Evolutionary conservation across 2,113 vertebrate species (phyloP).

Genomic region (Ifrita kowaldi): DNA sequence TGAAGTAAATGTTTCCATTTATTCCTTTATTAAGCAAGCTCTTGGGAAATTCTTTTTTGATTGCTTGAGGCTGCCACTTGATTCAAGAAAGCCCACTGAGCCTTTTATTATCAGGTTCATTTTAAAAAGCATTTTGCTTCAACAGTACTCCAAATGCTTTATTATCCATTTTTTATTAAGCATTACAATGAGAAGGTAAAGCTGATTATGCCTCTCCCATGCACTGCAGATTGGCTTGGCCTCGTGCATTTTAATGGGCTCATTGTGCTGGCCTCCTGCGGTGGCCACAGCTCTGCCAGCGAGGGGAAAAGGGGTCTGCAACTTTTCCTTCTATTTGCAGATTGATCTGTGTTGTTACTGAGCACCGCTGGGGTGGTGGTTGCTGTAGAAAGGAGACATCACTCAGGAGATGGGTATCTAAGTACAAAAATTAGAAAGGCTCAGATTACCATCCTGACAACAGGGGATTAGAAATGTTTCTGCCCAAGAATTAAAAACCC

Average conservation of each 20-base stretch:
- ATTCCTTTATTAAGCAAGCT: conserved; percentile 20
- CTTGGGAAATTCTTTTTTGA: conserved; percentile 22
- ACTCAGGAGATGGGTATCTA: neutral
- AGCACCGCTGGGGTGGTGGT: neutral
- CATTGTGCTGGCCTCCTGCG: accelerated
- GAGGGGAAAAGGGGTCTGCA: accelerated
- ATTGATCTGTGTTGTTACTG: accelerated
- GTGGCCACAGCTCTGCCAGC: accelerated
- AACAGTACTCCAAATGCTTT: neutral
- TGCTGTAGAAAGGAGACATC: neutral
- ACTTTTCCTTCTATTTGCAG: neutral
- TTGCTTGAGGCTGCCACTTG: conserved; percentile 9
- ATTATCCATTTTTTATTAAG: conserved; percentile 37
- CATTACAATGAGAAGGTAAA: neutral
- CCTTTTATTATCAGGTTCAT: conserved; percentile 13
- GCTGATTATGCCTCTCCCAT: neutral
- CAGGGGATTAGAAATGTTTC: neutral
- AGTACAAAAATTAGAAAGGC: neutral
- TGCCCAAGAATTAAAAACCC: neutral
- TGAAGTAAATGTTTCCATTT: neutral
- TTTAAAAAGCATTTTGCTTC: conserved; percentile 28
- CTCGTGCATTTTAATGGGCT: neutral
- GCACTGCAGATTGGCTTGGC: neutral
- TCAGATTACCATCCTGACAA: neutral
- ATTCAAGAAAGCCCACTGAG: neutral